Conservation (phyloP, 2,797 vertebrate species). For the Vultur gryphus region DNA sequence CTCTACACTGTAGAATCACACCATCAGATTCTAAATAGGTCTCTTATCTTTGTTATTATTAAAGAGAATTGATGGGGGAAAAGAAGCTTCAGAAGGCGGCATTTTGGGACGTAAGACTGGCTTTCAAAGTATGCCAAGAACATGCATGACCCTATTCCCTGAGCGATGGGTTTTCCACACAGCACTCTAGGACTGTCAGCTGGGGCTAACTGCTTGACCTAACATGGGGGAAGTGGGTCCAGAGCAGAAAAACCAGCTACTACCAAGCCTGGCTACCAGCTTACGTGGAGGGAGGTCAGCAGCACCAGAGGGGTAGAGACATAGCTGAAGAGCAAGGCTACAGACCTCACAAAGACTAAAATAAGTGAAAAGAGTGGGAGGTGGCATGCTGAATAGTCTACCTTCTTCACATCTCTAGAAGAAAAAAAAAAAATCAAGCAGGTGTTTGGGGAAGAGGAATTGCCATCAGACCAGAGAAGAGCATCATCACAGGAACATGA, state of each 20-base stretch:
- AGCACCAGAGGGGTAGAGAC: background rate
- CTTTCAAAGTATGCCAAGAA: background rate
- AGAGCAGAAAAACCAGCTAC: background rate
- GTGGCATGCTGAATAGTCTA: background rate
- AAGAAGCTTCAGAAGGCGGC: background rate
- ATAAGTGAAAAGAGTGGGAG: background rate
- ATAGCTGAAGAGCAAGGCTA: background rate
- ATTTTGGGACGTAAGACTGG: background rate
- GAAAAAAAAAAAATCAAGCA: background rate
- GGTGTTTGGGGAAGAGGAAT: background rate
- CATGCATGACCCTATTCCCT: background rate
- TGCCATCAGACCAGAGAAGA: background rate
- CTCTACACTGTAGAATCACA: background rate
- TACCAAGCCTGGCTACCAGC: background rate
- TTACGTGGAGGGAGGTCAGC: background rate
- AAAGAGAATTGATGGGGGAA: background rate
- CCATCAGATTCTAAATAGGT: background rate
- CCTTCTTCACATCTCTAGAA: background rate
- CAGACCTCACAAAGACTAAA: background rate
- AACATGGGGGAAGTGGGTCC: accelerated
- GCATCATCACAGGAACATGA: background rate
- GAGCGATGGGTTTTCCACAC: background rate
- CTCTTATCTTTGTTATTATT: constrained; percentile 2
- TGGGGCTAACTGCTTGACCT: background rate
- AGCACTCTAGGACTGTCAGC: background rate